Conservation (phyloP, 2,797 vertebrate species). For the Potorous gilbertii region DNA sequence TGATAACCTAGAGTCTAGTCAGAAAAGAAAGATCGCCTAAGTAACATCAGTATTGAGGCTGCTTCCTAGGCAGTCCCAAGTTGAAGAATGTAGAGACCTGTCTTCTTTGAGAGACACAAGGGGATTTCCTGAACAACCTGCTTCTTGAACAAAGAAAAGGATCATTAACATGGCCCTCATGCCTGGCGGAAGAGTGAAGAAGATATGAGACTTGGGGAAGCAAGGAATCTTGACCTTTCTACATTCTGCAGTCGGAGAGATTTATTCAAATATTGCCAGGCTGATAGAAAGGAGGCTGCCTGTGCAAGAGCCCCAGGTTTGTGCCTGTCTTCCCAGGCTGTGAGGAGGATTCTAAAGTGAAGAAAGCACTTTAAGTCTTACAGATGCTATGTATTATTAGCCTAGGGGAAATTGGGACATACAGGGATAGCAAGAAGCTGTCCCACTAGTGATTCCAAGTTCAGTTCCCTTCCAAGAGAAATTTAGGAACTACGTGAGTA, state of each 20-base stretch:
- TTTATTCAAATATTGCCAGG: neutral
- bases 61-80: neutral
- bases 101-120: neutral
- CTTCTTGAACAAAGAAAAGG: neutral
- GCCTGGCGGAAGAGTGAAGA: neutral
- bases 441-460: neutral
- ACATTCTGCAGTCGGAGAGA: neutral
- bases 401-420: neutral
- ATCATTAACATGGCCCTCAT: neutral
- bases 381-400: neutral
- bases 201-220: neutral
- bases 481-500: neutral
- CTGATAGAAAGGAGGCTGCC: neutral
- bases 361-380: neutral
- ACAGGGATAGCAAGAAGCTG: neutral
- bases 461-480: neutral
- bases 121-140: neutral
- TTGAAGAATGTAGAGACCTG: neutral
- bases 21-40: neutral
- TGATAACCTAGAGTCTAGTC: neutral
- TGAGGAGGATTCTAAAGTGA: neutral
- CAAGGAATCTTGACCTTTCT: neutral
- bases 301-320: neutral
- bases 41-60: neutral
- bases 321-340: neutral